Percentiles rank a stretch among this genome's conserved stretches.
Conservation (phyloP, 1,140 invertebrate genomes). For the Ceratina calcarata region DNA sequence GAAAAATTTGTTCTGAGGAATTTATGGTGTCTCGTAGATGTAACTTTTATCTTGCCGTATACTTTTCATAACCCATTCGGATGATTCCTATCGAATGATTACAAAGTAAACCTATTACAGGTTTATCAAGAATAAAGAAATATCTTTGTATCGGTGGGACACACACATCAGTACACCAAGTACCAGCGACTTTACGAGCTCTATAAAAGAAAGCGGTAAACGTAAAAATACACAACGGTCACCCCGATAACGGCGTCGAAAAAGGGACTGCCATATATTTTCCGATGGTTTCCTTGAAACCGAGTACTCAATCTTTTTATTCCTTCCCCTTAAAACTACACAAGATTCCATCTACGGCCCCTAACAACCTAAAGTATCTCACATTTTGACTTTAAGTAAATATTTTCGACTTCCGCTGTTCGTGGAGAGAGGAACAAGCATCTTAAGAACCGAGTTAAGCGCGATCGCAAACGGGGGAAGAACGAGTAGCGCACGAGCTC, state of each 20-base stretch:
- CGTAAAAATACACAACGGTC: constrained; percentile 2
- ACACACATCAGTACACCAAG: neutral
- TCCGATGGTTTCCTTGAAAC: neutral
- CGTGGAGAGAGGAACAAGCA: too few species aligned
- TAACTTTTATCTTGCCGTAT: neutral
- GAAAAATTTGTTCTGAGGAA: neutral
- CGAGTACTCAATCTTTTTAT: neutral
- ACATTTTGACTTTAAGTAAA: too few species aligned
- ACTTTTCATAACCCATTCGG: neutral
- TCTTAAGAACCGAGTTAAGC: too few species aligned
- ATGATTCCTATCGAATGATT: neutral
- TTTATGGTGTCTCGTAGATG: neutral
- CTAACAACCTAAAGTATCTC: too few species aligned
- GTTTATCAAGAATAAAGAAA: neutral
- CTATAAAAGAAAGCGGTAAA: neutral
- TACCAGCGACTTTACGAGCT: neutral
- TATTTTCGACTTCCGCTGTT: too few species aligned
- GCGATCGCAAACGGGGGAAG: too few species aligned
- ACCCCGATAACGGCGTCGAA: neutral
- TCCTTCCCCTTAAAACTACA: neutral
- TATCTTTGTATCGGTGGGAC: too few species aligned
- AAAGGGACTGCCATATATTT: neutral
- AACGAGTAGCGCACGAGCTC: neutral
- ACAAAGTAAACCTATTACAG: neutral
- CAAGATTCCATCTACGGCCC: neutral